A percentile compares a stretch with the other conserved stretches of the same genome.
phyloP scores from a whole-genome alignment of 2,888 invertebrate genomes.

The Lithophane leautieri region DNA sequence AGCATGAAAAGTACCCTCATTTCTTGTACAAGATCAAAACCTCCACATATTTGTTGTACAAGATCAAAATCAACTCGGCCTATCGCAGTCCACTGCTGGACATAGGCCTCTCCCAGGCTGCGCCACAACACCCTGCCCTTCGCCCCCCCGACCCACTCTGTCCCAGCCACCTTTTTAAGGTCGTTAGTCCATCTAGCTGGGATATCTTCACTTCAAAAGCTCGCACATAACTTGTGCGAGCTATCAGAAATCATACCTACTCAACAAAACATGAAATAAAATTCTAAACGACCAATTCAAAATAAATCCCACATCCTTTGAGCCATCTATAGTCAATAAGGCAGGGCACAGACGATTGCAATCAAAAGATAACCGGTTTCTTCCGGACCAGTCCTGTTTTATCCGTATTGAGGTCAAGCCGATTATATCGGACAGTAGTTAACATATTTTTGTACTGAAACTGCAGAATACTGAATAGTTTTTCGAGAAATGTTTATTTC shows the following conservation, averaged over 20 bases:
- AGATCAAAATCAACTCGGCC: background rate
- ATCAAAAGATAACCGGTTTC: conserved; percentile 54
- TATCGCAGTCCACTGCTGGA: background rate
- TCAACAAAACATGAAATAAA: conserved; percentile 17
- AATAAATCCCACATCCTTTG: conserved; percentile 19
- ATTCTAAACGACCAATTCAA: conserved; percentile 18
- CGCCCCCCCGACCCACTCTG: background rate
- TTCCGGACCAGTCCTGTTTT: conserved; percentile 39
- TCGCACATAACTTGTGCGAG: no score
- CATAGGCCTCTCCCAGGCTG: background rate
- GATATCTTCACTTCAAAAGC: no score
- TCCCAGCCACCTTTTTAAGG: background rate
- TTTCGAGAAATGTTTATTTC: background rate
- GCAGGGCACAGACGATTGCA: conserved; percentile 38
- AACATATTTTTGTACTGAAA: conserved; percentile 39
- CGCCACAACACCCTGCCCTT: background rate
- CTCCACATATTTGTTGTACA: no score
- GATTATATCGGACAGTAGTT: conserved; percentile 40
- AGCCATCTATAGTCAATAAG: conserved; percentile 39
- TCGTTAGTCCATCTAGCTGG: background rate
- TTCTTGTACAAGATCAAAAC: background rate
- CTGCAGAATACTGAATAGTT: background rate
- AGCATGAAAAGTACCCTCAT: no score
- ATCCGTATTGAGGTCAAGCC: conserved; percentile 47
- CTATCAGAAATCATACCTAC: conserved; percentile 2